Percentiles rank a stretch among this genome's conserved stretches.
Conservation (phyloP, 2,113 vertebrate genomes). For the Silurus asotus region DNA sequence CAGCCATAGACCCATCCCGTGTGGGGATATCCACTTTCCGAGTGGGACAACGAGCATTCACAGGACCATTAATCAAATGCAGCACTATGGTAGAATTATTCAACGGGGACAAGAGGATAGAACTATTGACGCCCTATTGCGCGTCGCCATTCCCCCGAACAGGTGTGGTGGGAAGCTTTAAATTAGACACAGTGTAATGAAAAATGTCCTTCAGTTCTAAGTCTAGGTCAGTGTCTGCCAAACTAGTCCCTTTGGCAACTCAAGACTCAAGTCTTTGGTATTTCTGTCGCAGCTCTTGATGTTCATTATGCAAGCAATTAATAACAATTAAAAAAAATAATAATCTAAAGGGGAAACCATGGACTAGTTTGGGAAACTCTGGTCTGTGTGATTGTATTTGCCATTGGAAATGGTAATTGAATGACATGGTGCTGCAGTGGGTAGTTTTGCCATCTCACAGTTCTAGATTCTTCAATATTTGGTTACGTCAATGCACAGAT, state of each 20-base stretch:
- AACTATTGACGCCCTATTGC: constrained; percentile 59
- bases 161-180: constrained; percentile 54
- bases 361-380: not conserved
- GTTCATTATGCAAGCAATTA: not conserved
- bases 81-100: constrained; percentile 64
- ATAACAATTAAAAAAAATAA: not conserved
- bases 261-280: not conserved
- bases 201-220: constrained; percentile 5
- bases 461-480: not conserved
- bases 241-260: not conserved
- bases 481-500: not conserved
- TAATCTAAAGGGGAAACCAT: not conserved
- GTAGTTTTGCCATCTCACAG: not conserved
- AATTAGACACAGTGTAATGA: constrained; percentile 52
- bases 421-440: not conserved
- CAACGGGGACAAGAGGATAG: constrained; percentile 58
- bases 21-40: constrained; percentile 43
- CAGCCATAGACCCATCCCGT: constrained; percentile 45
- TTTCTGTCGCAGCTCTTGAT: not conserved
- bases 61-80: constrained; percentile 69
- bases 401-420: not conserved
- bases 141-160: constrained; percentile 54
- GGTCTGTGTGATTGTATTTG: not conserved
- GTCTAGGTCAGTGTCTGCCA: not conserved
- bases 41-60: constrained; percentile 59